Evolutionary conservation across 2,797 vertebrate genomes (phyloP).

Genomic region (Apogon talboti): DNA sequence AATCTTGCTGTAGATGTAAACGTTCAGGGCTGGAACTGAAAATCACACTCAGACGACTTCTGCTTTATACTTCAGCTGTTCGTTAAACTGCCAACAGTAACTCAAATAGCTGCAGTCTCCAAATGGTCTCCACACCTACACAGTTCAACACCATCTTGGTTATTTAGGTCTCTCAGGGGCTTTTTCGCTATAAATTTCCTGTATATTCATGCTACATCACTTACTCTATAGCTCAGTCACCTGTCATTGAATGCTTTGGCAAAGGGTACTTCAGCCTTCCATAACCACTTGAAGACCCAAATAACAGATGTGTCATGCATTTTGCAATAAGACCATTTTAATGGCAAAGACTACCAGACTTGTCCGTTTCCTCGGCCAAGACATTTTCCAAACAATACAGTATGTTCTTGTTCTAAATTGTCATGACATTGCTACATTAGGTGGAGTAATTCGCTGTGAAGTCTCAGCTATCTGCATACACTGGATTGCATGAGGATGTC

Average conservation of each 20-base stretch:
- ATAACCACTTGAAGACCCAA: slow-evolving; percentile 35
- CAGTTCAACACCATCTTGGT: slow-evolving; percentile 64
- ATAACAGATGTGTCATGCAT: slow-evolving; percentile 49
- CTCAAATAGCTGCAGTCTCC: slow-evolving; percentile 69
- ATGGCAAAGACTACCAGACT: slow-evolving; percentile 17
- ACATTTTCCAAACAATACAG: slow-evolving; percentile 28
- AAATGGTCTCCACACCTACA: slow-evolving; percentile 67
- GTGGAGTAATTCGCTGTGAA: slow-evolving; percentile 8
- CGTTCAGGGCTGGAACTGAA: slow-evolving; percentile 55
- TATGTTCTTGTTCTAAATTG: slow-evolving; percentile 21
- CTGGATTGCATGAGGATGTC: slow-evolving; percentile 63
- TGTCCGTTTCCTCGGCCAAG: slow-evolving; percentile 18
- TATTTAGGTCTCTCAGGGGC: slow-evolving; percentile 71
- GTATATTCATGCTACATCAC: slow-evolving; percentile 71
- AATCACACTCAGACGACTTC: slow-evolving; percentile 64
- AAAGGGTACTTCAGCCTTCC: slow-evolving; percentile 29
- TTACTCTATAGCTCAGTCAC: slow-evolving; percentile 56
- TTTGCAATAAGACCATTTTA: slow-evolving; percentile 33
- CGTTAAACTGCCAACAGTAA: slow-evolving; percentile 80
- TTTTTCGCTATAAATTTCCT: slow-evolving; percentile 59
- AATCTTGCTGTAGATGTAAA: slow-evolving; percentile 56
- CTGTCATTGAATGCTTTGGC: slow-evolving; percentile 38
- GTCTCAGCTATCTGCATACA: slow-evolving; percentile 24
- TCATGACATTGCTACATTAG: slow-evolving; percentile 16
- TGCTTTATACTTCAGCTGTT: slow-evolving; percentile 81